phyloP scores from a whole-genome alignment of 2,888 invertebrate species.

The Meiosimyza platycephala region DNA sequence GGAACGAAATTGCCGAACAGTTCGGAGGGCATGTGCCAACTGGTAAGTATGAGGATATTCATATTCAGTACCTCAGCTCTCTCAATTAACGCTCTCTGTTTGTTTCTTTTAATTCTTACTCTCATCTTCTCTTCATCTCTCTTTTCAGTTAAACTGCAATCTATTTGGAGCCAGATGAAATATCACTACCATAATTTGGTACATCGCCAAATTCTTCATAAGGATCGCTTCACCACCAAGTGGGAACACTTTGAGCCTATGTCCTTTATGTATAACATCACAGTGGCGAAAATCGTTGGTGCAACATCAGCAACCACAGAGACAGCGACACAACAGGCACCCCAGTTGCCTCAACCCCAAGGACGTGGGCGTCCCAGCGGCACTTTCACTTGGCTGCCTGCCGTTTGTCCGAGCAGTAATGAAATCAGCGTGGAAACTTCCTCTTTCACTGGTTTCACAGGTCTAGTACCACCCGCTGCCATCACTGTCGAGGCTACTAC shows the following conservation, averaged over 20 bases:
- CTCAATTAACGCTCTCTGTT: constrained; percentile 28
- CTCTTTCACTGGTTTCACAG: constrained; percentile 58
- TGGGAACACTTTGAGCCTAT: constrained; percentile 64
- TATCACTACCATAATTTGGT: constrained; percentile 62
- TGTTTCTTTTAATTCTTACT: constrained; percentile 10
- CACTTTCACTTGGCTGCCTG: constrained; percentile 59
- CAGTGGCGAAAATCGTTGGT: constrained; percentile 61
- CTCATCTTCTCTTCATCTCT: constrained; percentile 10
- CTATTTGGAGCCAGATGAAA: constrained; percentile 64
- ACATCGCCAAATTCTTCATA: constrained; percentile 61
- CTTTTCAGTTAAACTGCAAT: constrained; percentile 57
- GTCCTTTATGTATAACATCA: constrained; percentile 64
- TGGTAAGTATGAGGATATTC: constrained; percentile 50
- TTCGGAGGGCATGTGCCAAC: constrained; percentile 64
- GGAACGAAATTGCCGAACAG: constrained; percentile 63
- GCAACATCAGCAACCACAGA: constrained; percentile 45
- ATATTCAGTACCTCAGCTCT: background rate
- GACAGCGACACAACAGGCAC: constrained; percentile 32
- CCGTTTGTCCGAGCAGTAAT: background rate
- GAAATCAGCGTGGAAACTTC: background rate
- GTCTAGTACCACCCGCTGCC: constrained; percentile 61
- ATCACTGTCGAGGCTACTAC: constrained; percentile 57
- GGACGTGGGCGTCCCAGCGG: constrained; percentile 63
- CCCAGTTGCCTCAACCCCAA: constrained; percentile 50
- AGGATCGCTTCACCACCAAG: constrained; percentile 62